These are phyloP conservation scores for Siderastrea siderea DNA, from an alignment of 92 coral and sea anemone genomes.

Conservation along the genomic window DNA sequence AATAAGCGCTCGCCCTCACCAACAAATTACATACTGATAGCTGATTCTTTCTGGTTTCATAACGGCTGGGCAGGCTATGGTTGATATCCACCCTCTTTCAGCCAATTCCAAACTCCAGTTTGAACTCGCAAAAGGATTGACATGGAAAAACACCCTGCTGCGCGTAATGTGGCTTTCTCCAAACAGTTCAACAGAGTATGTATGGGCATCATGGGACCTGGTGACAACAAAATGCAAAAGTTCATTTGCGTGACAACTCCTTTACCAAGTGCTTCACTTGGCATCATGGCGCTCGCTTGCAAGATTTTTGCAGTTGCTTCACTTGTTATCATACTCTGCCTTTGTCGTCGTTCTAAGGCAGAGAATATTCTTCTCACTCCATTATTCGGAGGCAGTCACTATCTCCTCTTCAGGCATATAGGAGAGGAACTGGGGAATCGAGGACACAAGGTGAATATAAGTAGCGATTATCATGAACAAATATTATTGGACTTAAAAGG, in stretches of 20 bases:
- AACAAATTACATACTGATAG: no score
- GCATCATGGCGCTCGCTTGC: neutral
- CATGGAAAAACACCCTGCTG: no score
- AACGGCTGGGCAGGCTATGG: no score
- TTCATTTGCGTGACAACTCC: neutral
- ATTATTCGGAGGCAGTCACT: conserved; percentile 26
- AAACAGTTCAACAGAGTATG: no score
- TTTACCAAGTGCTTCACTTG: no score
- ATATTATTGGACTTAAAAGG: no score
- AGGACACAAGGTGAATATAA: conserved; percentile 23
- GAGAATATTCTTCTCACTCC: neutral
- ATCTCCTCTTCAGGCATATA: conserved; percentile 16
- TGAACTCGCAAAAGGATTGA: no score
- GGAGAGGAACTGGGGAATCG: conserved; percentile 38
- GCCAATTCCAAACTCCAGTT: no score
- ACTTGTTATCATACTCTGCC: neutral
- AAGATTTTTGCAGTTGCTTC: neutral
- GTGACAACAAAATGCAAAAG: neutral
- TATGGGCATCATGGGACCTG: neutral
- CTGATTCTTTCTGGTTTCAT: no score
- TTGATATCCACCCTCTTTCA: no score
- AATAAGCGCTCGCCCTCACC: no score
- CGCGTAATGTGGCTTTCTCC: no score
- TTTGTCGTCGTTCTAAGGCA: neutral
- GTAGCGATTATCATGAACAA: neutral